Conservation (phyloP, 1,140 invertebrate species). For the Temnothorax nylanderi region DNA sequence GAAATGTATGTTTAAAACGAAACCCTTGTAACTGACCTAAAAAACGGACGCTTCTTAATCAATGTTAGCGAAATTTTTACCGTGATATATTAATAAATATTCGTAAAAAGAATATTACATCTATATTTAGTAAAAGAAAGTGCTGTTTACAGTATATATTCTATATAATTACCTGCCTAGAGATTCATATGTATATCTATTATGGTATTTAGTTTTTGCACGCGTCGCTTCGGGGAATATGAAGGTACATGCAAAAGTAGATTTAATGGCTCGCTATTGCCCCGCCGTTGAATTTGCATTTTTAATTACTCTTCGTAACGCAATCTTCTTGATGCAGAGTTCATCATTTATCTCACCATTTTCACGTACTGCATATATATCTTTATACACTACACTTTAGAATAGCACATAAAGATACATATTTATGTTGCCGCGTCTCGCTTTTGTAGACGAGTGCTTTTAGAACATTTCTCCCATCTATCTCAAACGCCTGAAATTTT, state of each 20-base stretch:
- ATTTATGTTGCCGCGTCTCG: slow-evolving; percentile 8
- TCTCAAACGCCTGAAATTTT: slow-evolving; percentile 2
- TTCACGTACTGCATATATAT: background rate
- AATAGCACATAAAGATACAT: slow-evolving; percentile 2
- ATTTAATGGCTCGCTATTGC: slow-evolving; percentile 25
- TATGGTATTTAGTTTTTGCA: slow-evolving; percentile 1
- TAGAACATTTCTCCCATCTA: background rate
- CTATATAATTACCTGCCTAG: background rate
- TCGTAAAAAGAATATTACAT: background rate
- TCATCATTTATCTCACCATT: slow-evolving; percentile 30
- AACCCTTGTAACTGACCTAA: background rate
- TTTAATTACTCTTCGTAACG: slow-evolving; percentile 44
- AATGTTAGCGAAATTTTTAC: background rate
- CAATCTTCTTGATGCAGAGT: slow-evolving; percentile 31
- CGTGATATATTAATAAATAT: background rate
- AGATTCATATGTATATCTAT: background rate
- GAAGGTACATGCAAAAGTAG: background rate
- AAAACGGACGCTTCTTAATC: background rate
- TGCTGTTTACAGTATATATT: background rate
- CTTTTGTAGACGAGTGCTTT: background rate
- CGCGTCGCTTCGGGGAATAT: background rate
- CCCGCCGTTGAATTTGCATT: slow-evolving; percentile 25
- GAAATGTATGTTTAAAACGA: background rate
- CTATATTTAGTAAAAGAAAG: background rate
- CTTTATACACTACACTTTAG: slow-evolving; percentile 15